These are phyloP conservation scores for Cyclargus thomasi DNA, from an alignment of 1,140 invertebrate species.

Conservation along the genomic window DNA sequence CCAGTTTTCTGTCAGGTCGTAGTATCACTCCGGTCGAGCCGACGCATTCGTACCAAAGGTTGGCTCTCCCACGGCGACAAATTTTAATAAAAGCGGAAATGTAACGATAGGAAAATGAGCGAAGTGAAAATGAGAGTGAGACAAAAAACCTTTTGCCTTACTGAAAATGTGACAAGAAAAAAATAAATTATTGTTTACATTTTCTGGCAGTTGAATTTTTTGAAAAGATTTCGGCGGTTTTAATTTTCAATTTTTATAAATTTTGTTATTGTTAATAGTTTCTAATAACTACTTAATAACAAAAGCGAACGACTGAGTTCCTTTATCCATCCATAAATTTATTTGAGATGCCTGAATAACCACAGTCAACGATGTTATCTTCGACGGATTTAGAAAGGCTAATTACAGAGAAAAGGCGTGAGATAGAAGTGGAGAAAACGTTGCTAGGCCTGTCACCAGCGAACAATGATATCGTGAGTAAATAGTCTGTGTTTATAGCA, in stretches of 20 bases:
- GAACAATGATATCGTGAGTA: conserved; percentile 35
- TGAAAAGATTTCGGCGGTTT: neutral
- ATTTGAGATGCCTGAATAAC: neutral
- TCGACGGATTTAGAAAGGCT: conserved; percentile 61
- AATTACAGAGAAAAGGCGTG: conserved; percentile 59
- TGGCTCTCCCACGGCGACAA: too few species aligned
- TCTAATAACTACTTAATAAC: too few species aligned
- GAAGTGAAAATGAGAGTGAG: too few species aligned
- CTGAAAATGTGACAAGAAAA: too few species aligned
- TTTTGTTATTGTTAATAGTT: neutral
- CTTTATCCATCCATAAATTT: neutral
- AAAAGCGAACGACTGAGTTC: neutral
- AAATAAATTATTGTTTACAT: too few species aligned
- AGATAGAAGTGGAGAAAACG: conserved; percentile 64
- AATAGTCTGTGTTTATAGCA: conserved; percentile 24
- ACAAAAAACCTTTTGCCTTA: neutral
- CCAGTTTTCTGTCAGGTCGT: too few species aligned
- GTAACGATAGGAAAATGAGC: too few species aligned
- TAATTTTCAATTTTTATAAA: neutral
- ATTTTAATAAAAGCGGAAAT: too few species aligned
- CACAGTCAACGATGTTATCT: conserved; percentile 57
- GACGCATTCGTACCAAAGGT: too few species aligned
- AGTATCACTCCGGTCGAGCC: too few species aligned
- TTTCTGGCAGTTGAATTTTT: neutral
- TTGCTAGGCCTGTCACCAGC: conserved; percentile 40